Conservation (phyloP, 2,113 vertebrate species). For the Limnothrissa miodon region DNA sequence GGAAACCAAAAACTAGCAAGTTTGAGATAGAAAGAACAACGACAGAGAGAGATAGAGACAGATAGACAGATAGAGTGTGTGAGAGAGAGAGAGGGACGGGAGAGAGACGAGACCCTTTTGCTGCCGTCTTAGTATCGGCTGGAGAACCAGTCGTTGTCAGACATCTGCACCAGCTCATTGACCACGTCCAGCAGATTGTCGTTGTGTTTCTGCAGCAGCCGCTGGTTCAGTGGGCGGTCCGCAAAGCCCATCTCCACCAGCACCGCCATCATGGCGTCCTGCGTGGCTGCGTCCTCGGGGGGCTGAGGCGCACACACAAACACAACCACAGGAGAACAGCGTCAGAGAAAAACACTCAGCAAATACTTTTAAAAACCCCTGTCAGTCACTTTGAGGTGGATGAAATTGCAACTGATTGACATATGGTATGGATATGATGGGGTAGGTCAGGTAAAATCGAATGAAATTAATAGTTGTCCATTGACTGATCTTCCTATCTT, state of each 20-base stretch:
- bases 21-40: not conserved
- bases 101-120: not conserved
- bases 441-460: too few species aligned
- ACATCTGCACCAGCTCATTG: conserved; percentile 88
- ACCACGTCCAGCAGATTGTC: conserved; percentile 88
- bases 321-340: not conserved
- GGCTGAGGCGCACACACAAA: conserved; percentile 51
- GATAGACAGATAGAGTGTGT: not conserved
- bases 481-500: too few species aligned
- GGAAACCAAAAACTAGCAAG: not conserved
- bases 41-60: not conserved
- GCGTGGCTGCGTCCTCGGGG: conserved; percentile 75
- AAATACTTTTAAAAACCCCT: too few species aligned
- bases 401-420: too few species aligned
- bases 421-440: too few species aligned
- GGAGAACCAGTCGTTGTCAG: conserved; percentile 83
- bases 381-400: too few species aligned
- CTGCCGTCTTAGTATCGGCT: conserved; percentile 75
- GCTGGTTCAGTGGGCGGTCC: conserved; percentile 83
- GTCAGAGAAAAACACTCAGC: not conserved
- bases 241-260: conserved; percentile 96
- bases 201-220: conserved; percentile 84
- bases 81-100: not conserved
- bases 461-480: too few species aligned
- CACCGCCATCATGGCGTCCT: conserved; percentile 85